A percentile compares a stretch with the other conserved stretches of the same genome.
phyloP scores from a whole-genome alignment of 2,888 invertebrate genomes.

The Pimpla rufipes region DNA sequence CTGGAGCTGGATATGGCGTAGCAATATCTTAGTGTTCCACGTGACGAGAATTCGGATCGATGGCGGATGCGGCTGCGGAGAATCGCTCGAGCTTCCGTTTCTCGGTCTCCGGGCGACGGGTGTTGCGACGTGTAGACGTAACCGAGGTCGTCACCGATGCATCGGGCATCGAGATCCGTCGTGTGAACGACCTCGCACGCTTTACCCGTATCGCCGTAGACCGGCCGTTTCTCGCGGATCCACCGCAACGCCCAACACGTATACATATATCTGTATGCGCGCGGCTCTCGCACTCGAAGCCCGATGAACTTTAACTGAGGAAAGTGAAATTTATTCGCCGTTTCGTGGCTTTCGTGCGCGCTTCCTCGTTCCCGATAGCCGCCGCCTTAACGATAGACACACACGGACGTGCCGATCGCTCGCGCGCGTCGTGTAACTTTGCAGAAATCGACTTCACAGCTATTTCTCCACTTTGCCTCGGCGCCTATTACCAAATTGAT shows the following conservation, averaged over 20 bases:
- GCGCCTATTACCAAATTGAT: conserved; percentile 4
- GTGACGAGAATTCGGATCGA: conserved; percentile 55
- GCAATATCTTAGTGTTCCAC: conserved; percentile 55
- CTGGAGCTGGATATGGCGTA: conserved; percentile 9
- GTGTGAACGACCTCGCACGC: conserved; percentile 54
- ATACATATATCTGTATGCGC: not conserved
- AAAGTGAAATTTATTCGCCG: conserved; percentile 69
- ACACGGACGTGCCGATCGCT: not conserved
- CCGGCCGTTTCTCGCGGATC: conserved; percentile 11
- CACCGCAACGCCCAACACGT: not conserved
- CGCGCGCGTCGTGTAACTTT: not conserved
- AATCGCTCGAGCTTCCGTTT: conserved; percentile 45
- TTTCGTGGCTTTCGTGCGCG: conserved; percentile 58
- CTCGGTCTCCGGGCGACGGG: conserved; percentile 3
- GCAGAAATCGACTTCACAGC: not conserved
- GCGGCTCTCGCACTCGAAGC: conserved; percentile 20
- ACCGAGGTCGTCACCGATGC: conserved; percentile 32
- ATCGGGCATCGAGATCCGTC: conserved; percentile 26
- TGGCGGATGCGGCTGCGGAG: conserved; percentile 25
- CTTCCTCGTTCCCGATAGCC: conserved; percentile 53
- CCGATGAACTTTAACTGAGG: conserved; percentile 59
- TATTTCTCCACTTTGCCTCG: not conserved
- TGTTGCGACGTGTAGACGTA: conserved; percentile 23
- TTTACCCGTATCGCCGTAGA: conserved; percentile 37
- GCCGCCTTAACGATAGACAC: not conserved